Evolutionary conservation across 1,140 invertebrate genomes (phyloP).

Genomic region (Physella acuta): DNA sequence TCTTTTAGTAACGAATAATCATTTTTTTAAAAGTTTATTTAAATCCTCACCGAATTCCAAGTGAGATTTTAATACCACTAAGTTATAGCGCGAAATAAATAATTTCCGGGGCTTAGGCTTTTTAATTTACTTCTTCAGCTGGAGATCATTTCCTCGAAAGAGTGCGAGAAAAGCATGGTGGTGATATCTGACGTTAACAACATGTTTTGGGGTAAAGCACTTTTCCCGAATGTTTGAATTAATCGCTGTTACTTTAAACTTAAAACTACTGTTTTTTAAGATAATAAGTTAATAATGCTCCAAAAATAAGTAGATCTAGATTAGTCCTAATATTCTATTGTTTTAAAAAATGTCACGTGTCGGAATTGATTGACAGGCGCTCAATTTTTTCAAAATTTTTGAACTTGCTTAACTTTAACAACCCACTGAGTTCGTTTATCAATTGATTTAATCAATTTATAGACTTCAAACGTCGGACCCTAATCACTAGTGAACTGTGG

Average conservation of each 20-base stretch:
- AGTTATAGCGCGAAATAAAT: too few species aligned
- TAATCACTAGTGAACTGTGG: too few species aligned
- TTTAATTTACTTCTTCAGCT: too few species aligned
- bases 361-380: neutral
- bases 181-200: neutral
- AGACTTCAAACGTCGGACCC: too few species aligned
- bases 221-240: neutral
- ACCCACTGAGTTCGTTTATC: too few species aligned
- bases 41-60: too few species aligned
- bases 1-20: too few species aligned
- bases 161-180: constrained; percentile 10
- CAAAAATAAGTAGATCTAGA: neutral
- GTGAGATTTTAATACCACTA: too few species aligned
- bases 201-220: constrained; percentile 15
- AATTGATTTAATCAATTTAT: too few species aligned
- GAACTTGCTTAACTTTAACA: neutral
- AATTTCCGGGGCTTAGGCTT: too few species aligned
- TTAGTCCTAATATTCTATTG: neutral
- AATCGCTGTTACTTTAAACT: neutral
- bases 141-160: too few species aligned
- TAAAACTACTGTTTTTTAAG: neutral
- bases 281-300: neutral
- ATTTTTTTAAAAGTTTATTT: too few species aligned
- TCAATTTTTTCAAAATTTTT: neutral
- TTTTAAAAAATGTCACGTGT: neutral